Evolutionary conservation across 2,797 vertebrate genomes (phyloP), one percentile per base, ranked within the genome.

Genomic region (Valencia hispanica): DNA sequence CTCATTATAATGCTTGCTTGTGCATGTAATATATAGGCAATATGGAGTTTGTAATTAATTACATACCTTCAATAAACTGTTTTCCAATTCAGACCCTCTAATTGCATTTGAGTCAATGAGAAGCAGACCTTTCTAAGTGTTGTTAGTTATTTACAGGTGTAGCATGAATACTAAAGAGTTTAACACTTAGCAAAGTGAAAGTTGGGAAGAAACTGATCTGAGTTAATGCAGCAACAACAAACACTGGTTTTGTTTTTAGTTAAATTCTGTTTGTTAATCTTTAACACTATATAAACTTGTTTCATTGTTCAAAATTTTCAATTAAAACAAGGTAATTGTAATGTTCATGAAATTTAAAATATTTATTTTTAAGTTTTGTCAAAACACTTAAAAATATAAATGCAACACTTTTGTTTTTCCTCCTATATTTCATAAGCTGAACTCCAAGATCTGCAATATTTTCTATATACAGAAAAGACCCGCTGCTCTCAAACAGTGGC

Each of bases 41-140:
- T 80, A 69, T 63, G 85, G 75, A 77, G 36, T 51, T 45, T 71
- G 72, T 61, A 75, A 32, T 70, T 78, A 85, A 85, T 88, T 84
- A 77, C 73, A 75, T 66, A 80, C 72, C 74, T 85, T 84, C 61
- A 85, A 77, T 82, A 82, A 79, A 84, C 48, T 43, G 57, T 78
- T 85, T 81, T 74, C 5, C 45, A 71, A 65, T 75, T 18, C 45
- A 82, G 39, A 18, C 48, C 32, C 30, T 75, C 61, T 84, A 85
- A 86, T 87, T 87, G 74, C 48, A 71, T 77, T 30, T 11, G 17
- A 63, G 68, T 51, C 3, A 1, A 34, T 77, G 22, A 70, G 73
- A 80, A 25, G 27, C 43, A 45, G 55, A 18, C 48, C 17, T 72
- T 41, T 83, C 12, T 41, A 76, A 32, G 25, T 32, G 69, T 34